A percentile compares a stretch with the other conserved stretches of the same genome.
Evolutionary conservation across 2,888 invertebrate genomes (phyloP).

Genomic region (Chrysotoxum bicinctum): DNA sequence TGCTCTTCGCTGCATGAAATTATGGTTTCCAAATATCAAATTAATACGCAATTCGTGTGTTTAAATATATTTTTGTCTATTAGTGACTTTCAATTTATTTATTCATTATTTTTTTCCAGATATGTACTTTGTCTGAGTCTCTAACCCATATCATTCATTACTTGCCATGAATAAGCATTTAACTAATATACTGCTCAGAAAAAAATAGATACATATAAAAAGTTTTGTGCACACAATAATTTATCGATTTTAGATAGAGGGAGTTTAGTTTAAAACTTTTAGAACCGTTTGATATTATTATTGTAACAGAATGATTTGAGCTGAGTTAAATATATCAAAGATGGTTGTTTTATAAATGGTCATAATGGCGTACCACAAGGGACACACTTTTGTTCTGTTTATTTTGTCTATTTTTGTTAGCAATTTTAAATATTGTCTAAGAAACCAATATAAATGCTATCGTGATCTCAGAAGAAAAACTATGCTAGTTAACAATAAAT

Average conservation of each 20-base stretch:
- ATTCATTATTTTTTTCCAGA: not conserved
- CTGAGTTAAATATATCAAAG: no score
- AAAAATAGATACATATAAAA: not conserved
- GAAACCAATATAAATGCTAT: no score
- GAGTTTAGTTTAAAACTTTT: not conserved
- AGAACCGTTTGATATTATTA: not conserved
- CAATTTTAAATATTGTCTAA: no score
- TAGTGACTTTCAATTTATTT: slow-evolving; percentile 21
- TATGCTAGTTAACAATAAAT: no score
- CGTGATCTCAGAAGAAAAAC: no score
- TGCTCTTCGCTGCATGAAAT: slow-evolving; percentile 22
- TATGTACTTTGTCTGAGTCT: not conserved
- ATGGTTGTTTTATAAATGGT: no score
- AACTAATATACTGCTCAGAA: slow-evolving; percentile 7
- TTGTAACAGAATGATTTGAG: no score
- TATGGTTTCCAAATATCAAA: slow-evolving; percentile 44
- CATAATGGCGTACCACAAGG: no score
- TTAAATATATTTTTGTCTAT: slow-evolving; percentile 44
- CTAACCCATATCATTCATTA: slow-evolving; percentile 25
- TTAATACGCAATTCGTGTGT: slow-evolving; percentile 62
- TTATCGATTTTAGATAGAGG: not conserved
- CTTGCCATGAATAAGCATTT: slow-evolving; percentile 14
- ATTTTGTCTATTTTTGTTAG: no score
- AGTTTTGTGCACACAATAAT: not conserved
- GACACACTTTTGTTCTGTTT: no score